Base-by-base conservation (phyloP, 2,888 invertebrate species). In the Microplitis deprimator region DNA sequence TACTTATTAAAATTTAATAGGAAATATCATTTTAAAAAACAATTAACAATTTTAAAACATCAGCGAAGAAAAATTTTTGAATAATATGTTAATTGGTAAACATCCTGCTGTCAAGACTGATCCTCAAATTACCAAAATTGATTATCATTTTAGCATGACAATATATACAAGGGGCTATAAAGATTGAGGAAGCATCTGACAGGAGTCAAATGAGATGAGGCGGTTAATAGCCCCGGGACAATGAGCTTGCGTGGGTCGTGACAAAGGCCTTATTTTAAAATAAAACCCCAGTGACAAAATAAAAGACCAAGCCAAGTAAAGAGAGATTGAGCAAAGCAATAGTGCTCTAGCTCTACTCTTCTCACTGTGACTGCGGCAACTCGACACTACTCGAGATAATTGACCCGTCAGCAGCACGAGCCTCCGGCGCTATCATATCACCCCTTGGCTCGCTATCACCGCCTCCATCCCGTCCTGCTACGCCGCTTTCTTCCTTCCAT, bases 331-430 rank as follows among this genome's bases (percentile, higher is more conserved):
- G 62, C 50, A 13, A 13, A 13, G 50, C 13, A 50, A 50, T 50
- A 50, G 50, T 59, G 40, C 39, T 61, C 61, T 20, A 50, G 20
- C 8, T 41, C 17, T 29, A 67, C 7, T 6, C n/a, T 29, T 61
- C 64, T 75, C 68, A 17, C 20, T 38, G 39, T 40, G 41, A 13
- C 16, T 8, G 68, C n/a, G 16, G 38, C 73, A 77, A 78, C 73
- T 65, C 72, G 65, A 64, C 70, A 78, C 85, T 82, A 29, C 84
- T 84, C 81, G 86, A 87, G 87, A 88, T 89, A 89, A 89, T 89
- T 89, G 89, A 89, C 86, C 87, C 88, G 89, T 89, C 89, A 89
- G 87, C 87, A 87, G 89, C 89, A 89, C 82, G 84, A 84, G 84
- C 86, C 83, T 83, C 84, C 78, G 82, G 85, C 84, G 83, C 83